phyloP scores from a whole-genome alignment of 1,140 invertebrate species.

The Lordiphosa clarofinis region DNA sequence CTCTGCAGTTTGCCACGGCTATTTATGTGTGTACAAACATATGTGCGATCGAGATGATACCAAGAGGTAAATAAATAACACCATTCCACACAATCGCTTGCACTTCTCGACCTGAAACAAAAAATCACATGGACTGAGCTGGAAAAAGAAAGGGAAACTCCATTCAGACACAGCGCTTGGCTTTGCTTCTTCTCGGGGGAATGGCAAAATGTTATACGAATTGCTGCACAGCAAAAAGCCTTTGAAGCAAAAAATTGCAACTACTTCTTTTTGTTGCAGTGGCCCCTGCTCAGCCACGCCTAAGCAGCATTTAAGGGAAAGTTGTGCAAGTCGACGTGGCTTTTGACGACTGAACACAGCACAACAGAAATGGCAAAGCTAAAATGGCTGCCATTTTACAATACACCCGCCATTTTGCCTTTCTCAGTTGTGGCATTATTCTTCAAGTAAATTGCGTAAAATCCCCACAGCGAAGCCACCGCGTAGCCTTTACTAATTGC shows the following conservation, averaged over 20 bases:
- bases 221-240: conserved; percentile 27
- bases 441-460: conserved; percentile 62
- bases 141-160: not conserved
- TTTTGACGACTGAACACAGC: conserved; percentile 31
- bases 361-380: conserved; percentile 45
- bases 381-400: conserved; percentile 21
- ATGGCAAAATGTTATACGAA: conserved; percentile 23
- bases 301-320: conserved; percentile 46
- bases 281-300: conserved; percentile 9
- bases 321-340: conserved; percentile 20
- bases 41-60: conserved; percentile 50
- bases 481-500: conserved; percentile 62
- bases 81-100: conserved; percentile 50
- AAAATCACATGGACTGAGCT: conserved; percentile 2
- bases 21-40: conserved; percentile 2
- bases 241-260: conserved; percentile 19
- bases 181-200: not conserved
- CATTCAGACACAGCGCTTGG: conserved; percentile 3
- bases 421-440: conserved; percentile 25
- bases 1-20: not conserved
- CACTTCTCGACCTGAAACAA: conserved; percentile 31
- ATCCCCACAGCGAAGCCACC: conserved; percentile 48
- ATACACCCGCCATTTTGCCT: conserved; percentile 1
- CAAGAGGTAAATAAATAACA: conserved; percentile 73
- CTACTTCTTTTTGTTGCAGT: conserved; percentile 14